Conservation (phyloP, 2,797 vertebrate genomes). For the Premnoplex brunnescens region DNA sequence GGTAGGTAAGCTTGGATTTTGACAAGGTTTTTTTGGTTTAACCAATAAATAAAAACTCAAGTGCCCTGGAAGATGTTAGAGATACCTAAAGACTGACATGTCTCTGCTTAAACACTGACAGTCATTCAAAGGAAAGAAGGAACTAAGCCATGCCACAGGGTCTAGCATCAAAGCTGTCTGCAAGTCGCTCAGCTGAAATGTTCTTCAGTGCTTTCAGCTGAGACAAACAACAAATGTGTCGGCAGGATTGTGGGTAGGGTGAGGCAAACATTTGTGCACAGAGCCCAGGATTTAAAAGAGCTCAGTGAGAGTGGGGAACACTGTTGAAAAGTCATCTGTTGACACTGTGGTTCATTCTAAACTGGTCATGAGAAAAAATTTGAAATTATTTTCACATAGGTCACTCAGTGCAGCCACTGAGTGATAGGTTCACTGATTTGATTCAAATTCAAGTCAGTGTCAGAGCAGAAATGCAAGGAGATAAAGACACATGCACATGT, state of each 20-base stretch:
- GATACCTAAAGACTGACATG: constrained; percentile 1
- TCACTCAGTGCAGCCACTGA: neutral
- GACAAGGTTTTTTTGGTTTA: neutral
- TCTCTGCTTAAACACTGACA: neutral
- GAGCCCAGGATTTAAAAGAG: neutral
- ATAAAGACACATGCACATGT: neutral
- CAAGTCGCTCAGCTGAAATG: neutral
- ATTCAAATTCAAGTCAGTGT: neutral
- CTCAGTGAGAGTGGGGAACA: neutral
- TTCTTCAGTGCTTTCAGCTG: neutral
- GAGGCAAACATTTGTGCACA: neutral
- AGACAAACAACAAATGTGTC: neutral
- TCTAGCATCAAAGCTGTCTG: constrained; percentile 14
- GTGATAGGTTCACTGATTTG: neutral
- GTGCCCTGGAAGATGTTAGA: neutral
- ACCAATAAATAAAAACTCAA: constrained; percentile 10
- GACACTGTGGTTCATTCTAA: neutral
- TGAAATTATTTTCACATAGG: constrained; percentile 11
- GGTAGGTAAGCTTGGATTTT: neutral
- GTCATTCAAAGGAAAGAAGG: neutral
- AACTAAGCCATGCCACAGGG: neutral
- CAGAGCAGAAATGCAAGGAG: neutral
- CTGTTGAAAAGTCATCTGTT: neutral
- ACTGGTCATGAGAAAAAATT: neutral
- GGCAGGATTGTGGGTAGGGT: neutral